Conservation (phyloP, 1,140 invertebrate species). For the Saccostrea cuccullata region DNA sequence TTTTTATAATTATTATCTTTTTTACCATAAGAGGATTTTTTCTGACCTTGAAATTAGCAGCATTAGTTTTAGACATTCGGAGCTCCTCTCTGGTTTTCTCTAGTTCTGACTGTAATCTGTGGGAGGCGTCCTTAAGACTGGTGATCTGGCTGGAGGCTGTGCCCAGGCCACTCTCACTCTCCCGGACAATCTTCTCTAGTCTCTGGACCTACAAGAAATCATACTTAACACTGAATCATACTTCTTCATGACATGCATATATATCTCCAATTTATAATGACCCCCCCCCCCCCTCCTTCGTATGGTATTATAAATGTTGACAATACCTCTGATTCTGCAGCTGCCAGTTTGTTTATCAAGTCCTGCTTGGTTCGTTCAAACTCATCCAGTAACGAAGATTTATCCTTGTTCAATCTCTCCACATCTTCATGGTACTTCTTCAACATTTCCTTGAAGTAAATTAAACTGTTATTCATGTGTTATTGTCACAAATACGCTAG, state of each 20-base stretch:
- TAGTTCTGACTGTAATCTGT: constrained; percentile 69
- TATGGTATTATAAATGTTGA: not conserved
- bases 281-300: too few relatives aligned
- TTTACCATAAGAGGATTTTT: not conserved
- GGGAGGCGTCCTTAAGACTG: constrained; percentile 67
- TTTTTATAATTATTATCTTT: not conserved
- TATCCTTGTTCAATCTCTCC: constrained; percentile 65
- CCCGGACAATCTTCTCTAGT: constrained; percentile 67
- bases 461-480: not conserved
- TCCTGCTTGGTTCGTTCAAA: constrained; percentile 69
- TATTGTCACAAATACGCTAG: too few relatives aligned
- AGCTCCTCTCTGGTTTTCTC: constrained; percentile 70
- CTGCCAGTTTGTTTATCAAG: constrained; percentile 63
- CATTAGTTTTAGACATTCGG: constrained; percentile 60
- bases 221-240: too few relatives aligned
- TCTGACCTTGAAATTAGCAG: constrained; percentile 58
- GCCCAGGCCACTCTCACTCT: constrained; percentile 73
- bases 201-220: constrained; percentile 62
- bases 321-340: constrained; percentile 73
- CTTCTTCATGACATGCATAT: too few relatives aligned
- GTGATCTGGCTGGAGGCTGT: constrained; percentile 70
- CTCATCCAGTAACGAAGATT: constrained; percentile 64
- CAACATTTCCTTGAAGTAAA: constrained; percentile 53
- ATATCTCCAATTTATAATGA: too few relatives aligned
- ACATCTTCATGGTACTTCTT: constrained; percentile 59